Conservation (phyloP, 2,113 vertebrate genomes). For the Solea senegalensis region DNA sequence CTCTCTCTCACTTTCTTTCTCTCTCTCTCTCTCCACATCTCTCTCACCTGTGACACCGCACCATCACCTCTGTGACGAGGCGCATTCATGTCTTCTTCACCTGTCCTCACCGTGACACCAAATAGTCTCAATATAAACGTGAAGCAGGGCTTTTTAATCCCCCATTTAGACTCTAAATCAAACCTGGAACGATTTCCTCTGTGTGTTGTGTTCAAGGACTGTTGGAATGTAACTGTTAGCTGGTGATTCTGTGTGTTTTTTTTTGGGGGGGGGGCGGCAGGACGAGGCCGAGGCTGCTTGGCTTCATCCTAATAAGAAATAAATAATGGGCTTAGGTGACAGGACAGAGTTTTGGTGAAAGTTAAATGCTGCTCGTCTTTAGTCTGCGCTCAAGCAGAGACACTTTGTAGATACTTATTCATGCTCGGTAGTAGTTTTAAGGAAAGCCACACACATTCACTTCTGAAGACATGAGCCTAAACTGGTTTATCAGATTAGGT, state of each 20-base stretch:
- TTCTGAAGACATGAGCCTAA: slow-evolving; percentile 46
- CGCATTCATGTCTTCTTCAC: neutral
- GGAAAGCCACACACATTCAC: slow-evolving; percentile 32
- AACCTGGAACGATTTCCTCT: slow-evolving; percentile 47
- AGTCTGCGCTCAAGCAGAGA: slow-evolving; percentile 49
- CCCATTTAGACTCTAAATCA: slow-evolving; percentile 8
- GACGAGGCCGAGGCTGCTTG: neutral
- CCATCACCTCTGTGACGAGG: slow-evolving; percentile 23
- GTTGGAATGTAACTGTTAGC: slow-evolving; percentile 56
- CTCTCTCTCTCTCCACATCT: neutral
- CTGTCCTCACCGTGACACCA: slow-evolving; percentile 20
- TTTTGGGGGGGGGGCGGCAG: no score
- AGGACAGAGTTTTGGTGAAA: slow-evolving; percentile 43
- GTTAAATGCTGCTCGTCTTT: slow-evolving; percentile 76
- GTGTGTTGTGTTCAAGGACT: slow-evolving; percentile 64
- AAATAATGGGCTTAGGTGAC: slow-evolving; percentile 31
- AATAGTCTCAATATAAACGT: slow-evolving; percentile 16
- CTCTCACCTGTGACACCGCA: neutral
- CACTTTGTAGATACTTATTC: slow-evolving; percentile 46
- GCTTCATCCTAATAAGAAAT: slow-evolving; percentile 33
- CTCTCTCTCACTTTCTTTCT: neutral
- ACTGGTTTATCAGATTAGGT: slow-evolving; percentile 44
- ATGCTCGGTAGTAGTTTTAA: slow-evolving; percentile 32
- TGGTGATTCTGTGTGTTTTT: slow-evolving; percentile 39
- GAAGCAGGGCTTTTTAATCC: slow-evolving; percentile 52